These are phyloP conservation scores for Nysson spinosus DNA, from an alignment of 2,888 invertebrate genomes.

Conservation along the genomic window DNA sequence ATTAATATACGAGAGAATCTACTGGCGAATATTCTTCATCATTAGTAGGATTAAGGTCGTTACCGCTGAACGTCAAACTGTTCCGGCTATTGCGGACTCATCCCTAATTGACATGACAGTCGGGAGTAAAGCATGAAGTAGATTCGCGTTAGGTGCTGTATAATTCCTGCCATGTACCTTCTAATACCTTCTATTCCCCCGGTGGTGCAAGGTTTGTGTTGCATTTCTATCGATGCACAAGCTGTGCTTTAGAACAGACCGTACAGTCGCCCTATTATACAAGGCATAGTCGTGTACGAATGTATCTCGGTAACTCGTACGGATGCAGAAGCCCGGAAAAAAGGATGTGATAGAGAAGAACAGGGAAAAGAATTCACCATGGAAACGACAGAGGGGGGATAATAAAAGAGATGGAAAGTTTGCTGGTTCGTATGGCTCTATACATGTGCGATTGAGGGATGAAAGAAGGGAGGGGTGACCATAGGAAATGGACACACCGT, in stretches of 20 bases:
- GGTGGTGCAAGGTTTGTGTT: background rate
- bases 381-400: conserved; percentile 22
- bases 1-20: conserved; percentile 2
- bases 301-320: conserved; percentile 14
- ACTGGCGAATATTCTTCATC: conserved; percentile 30
- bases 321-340: conserved; percentile 50
- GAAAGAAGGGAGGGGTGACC: conserved; percentile 23
- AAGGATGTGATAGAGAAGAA: conserved; percentile 50
- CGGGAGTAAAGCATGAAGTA: conserved; percentile 15
- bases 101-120: conserved; percentile 33
- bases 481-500: conserved; percentile 12
- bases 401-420: conserved; percentile 3
- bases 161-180: conserved; percentile 23
- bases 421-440: background rate
- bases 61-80: conserved; percentile 30
- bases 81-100: conserved; percentile 11
- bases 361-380: conserved; percentile 36
- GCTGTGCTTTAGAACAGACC: background rate
- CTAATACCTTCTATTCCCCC: conserved; percentile 29
- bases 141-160: conserved; percentile 10
- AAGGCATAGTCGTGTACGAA: background rate
- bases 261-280: background rate
- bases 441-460: background rate
- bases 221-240: conserved; percentile 8
- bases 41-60: conserved; percentile 36